Percentiles rank a stretch among this genome's conserved stretches.
phyloP scores from a whole-genome alignment of 2,888 invertebrate genomes.

The Temnothorax ravouxi region DNA sequence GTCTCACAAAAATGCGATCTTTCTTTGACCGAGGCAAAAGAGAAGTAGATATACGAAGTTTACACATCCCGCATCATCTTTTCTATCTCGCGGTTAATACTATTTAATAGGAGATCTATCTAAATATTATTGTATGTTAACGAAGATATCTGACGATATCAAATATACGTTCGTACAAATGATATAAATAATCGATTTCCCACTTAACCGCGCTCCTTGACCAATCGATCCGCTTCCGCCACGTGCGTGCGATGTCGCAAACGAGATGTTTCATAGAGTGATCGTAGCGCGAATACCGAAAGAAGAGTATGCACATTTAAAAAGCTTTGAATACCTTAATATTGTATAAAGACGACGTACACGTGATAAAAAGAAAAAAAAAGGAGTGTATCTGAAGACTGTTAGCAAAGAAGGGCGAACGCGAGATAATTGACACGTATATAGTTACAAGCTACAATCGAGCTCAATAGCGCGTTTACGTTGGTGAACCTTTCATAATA shows the following conservation, averaged over 20 bases:
- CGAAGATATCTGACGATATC: not conserved
- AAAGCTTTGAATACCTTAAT: constrained; percentile 52
- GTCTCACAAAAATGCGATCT: not conserved
- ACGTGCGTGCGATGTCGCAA: constrained; percentile 20
- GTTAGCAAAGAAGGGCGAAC: constrained; percentile 21
- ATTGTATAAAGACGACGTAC: constrained; percentile 44
- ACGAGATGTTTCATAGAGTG: constrained; percentile 37
- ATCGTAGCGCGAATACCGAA: constrained; percentile 37
- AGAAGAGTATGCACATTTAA: constrained; percentile 44
- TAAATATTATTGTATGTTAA: not conserved
- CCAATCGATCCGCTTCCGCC: not conserved
- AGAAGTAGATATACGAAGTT: constrained; percentile 9
- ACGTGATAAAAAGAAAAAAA: constrained; percentile 2
- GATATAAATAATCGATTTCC: not conserved
- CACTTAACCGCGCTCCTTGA: not conserved
- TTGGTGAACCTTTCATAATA: constrained; percentile 34
- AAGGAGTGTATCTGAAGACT: constrained; percentile 45
- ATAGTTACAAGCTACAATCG: constrained; percentile 35
- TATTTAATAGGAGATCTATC: not conserved
- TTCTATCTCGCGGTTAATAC: not conserved
- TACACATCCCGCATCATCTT: not conserved
- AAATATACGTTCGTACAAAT: constrained; percentile 12
- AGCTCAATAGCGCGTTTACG: constrained; percentile 52
- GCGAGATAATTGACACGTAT: constrained; percentile 28
- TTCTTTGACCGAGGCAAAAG: not conserved